These are phyloP conservation scores for Gryllus longicercus DNA, from an alignment of 2,888 invertebrate species.

Conservation along the genomic window DNA sequence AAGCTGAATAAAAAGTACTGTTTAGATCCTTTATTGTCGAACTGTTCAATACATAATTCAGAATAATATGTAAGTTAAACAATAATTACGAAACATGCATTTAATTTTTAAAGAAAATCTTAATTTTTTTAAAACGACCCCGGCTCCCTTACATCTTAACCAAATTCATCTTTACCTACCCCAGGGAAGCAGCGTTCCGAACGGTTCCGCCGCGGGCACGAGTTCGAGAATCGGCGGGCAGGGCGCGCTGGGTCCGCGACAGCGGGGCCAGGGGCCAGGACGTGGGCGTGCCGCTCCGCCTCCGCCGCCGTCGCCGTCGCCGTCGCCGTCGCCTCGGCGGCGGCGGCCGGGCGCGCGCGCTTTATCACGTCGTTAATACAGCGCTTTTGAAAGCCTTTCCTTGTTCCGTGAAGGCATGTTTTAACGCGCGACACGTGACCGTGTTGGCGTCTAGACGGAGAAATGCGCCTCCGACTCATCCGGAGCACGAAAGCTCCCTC, in stretches of 20 bases:
- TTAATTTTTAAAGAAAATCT: too few species aligned
- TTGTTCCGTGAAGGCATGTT: slow-evolving; percentile 17
- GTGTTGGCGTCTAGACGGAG: slow-evolving; percentile 7
- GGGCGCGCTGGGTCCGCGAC: not conserved
- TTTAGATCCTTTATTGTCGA: too few species aligned
- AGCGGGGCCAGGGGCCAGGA: not conserved
- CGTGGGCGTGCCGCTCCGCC: not conserved
- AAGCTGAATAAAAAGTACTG: too few species aligned
- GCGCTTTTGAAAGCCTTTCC: slow-evolving; percentile 17
- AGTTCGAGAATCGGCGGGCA: not conserved
- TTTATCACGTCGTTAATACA: slow-evolving; percentile 17
- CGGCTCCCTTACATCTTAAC: too few species aligned
- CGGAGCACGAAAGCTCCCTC: slow-evolving; percentile 1
- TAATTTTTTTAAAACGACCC: too few species aligned
- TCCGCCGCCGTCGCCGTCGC: not conserved
- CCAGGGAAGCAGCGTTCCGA: not conserved
- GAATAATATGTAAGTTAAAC: too few species aligned
- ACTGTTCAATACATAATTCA: too few species aligned
- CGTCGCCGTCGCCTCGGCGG: not conserved
- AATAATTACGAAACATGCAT: too few species aligned
- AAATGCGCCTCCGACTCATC: slow-evolving; percentile 17
- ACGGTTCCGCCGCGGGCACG: not conserved
- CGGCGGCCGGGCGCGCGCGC: not conserved
- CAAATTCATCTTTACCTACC: too few species aligned
- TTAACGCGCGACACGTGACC: slow-evolving; percentile 17